phyloP scores from a whole-genome alignment of 2,797 vertebrate species.

The Intellagama lesueurii region DNA sequence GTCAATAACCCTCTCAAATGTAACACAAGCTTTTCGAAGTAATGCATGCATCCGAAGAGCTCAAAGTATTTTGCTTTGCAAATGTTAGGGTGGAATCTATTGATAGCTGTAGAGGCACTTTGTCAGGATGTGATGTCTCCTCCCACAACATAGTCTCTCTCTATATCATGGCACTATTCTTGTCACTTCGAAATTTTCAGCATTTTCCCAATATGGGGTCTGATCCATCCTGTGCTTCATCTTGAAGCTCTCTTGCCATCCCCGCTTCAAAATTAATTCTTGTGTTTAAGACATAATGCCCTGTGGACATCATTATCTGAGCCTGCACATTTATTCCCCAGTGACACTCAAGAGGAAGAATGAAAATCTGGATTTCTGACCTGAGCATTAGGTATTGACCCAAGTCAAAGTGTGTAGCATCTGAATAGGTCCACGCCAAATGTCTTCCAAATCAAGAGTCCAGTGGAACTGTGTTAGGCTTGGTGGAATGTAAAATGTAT shows the following conservation, averaged over 20 bases:
- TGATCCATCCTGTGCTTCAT: neutral
- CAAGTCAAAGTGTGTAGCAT: neutral
- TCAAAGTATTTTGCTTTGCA: conserved; percentile 20
- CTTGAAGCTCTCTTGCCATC: neutral
- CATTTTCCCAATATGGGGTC: neutral
- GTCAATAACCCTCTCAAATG: neutral
- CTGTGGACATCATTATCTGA: neutral
- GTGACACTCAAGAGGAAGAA: neutral
- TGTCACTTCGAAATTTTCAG: neutral
- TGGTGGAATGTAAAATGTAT: neutral
- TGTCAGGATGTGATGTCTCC: neutral
- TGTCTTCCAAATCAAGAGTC: neutral
- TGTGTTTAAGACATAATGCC: neutral
- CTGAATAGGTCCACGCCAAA: neutral
- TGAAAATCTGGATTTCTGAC: neutral
- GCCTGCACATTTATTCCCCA: neutral
- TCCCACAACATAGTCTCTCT: neutral
- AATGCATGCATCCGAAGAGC: conserved; percentile 5
- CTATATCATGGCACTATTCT: neutral
- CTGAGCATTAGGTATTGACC: neutral
- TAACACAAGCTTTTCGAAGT: conserved; percentile 21
- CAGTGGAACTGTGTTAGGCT: neutral
- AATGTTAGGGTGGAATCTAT: conserved; percentile 23
- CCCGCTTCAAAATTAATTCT: neutral
- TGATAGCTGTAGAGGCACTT: conserved; percentile 5